Percentiles rank a stretch among this genome's conserved stretches.
Conservation (phyloP, 1,140 invertebrate species). For the Ceratina japonica region DNA sequence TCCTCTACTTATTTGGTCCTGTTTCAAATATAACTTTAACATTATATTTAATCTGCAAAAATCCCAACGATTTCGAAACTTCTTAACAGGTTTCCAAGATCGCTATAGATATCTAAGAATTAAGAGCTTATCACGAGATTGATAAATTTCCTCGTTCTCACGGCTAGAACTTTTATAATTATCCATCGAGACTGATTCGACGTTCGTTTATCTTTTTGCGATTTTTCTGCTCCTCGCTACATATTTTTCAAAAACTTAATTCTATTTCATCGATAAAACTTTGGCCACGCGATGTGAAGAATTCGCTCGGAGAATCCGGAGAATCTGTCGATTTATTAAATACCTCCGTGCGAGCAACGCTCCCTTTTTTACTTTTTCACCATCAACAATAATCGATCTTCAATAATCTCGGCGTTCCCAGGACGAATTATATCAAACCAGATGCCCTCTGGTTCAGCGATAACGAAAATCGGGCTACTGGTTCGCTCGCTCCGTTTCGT, state of each 20-base stretch:
- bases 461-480: neutral
- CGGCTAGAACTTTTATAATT: neutral
- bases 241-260: neutral
- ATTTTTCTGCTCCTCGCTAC: neutral
- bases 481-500: neutral
- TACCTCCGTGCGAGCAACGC: neutral
- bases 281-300: neutral
- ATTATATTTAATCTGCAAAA: neutral
- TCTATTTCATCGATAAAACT: neutral
- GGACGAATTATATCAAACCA: conserved; percentile 8
- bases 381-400: neutral
- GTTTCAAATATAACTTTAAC: conserved; percentile 3
- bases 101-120: neutral
- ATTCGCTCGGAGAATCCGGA: neutral
- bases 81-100: neutral
- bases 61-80: neutral
- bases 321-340: conserved; percentile 24
- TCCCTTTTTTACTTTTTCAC: neutral
- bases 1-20: conserved; percentile 12
- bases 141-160: neutral
- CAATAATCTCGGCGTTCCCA: conserved; percentile 6
- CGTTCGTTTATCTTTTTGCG: neutral
- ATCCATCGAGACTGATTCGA: neutral
- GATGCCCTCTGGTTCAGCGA: conserved; percentile 5
- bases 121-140: neutral